Conservation (phyloP, 2,888 invertebrate genomes). For the Andrena trimmerana region DNA sequence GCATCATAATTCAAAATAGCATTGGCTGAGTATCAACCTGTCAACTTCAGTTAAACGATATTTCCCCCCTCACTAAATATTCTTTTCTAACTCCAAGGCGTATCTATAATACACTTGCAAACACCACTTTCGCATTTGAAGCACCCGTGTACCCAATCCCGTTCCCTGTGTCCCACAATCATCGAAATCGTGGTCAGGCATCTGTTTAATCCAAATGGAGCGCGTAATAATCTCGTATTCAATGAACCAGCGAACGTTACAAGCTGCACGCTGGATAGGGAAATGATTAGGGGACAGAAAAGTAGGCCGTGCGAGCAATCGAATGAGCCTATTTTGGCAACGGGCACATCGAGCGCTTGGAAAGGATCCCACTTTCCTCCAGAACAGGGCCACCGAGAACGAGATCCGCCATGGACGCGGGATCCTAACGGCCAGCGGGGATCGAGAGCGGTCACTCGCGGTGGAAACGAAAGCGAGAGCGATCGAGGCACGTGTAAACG, state of each 20-base stretch:
- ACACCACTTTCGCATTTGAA: neutral
- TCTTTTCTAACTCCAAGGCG: too few species aligned
- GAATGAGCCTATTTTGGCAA: conserved; percentile 37
- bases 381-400: conserved; percentile 4
- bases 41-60: too few species aligned
- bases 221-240: conserved; percentile 6
- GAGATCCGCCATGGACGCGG: neutral
- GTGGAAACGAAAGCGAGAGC: conserved; percentile 47
- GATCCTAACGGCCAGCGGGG: conserved; percentile 13
- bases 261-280: neutral
- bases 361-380: conserved; percentile 34
- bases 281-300: conserved; percentile 40
- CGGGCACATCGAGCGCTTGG: conserved; percentile 10
- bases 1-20: too few species aligned
- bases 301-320: conserved; percentile 30
- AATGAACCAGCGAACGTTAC: conserved; percentile 29
- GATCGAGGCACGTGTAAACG: conserved; percentile 12
- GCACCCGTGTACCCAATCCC: neutral
- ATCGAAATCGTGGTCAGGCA: neutral
- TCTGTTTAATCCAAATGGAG: conserved; percentile 13
- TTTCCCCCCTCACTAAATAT: too few species aligned
- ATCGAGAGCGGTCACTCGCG: conserved; percentile 18
- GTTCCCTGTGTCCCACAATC: neutral
- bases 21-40: too few species aligned
- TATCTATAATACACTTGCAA: too few species aligned